A percentile compares a stretch with the other conserved stretches of the same genome.
Evolutionary conservation across 2,888 invertebrate species (phyloP).

Genomic region (Dichetophora obliterata): DNA sequence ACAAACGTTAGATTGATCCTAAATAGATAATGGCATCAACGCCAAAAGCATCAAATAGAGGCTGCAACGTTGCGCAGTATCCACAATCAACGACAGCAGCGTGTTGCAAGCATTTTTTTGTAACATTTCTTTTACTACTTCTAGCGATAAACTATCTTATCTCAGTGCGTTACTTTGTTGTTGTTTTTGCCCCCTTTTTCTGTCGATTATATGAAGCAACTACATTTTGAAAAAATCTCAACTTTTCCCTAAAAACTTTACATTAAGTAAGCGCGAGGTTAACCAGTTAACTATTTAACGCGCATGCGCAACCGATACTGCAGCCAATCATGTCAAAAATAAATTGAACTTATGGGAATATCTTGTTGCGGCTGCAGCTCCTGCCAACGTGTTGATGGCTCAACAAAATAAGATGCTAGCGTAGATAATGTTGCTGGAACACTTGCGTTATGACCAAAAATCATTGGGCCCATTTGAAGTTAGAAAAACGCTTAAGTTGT

Average conservation of each 20-base stretch:
- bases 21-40: slow-evolving; percentile 30
- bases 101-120: neutral
- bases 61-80: too few species aligned
- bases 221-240: neutral
- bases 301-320: neutral
- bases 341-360: neutral
- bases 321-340: neutral
- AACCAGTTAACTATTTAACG: neutral
- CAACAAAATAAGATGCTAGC: neutral
- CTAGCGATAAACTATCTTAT: neutral
- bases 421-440: neutral
- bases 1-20: neutral
- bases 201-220: neutral
- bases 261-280: neutral
- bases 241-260: neutral
- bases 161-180: neutral
- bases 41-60: neutral
- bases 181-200: neutral
- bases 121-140: neutral
- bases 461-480: neutral
- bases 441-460: slow-evolving; percentile 4
- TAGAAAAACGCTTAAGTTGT: neutral
- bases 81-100: neutral
- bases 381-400: neutral
- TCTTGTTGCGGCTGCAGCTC: neutral